Base-by-base conservation (phyloP, 2,888 invertebrate species). In the Linnaemya vulpina region DNA sequence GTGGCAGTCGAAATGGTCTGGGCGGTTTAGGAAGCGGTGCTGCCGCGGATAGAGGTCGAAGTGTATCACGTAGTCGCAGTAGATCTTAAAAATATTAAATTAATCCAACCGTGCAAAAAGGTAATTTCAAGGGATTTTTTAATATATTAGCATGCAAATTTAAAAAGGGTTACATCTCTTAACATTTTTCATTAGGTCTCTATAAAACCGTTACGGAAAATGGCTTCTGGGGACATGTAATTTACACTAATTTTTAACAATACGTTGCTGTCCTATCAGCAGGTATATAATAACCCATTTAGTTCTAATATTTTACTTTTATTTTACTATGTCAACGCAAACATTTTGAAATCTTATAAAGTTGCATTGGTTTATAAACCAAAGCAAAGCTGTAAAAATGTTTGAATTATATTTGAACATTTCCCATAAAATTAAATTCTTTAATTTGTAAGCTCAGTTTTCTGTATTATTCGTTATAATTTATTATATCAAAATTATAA, bases 1-100 rank as follows among this genome's bases (percentile, higher is more conserved):
- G 92, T 10, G 91, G 91, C 67, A 94, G 94, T 43, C 93, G 94
- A 62, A 92, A 92, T 81, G 95, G 95, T 8, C 1, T 85, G 30
- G 70, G 60, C 5, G 74, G 20, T 67, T 20, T 75, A 35, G 74
- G 89, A 55, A 91, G 92, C 4, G 91, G 90, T 53, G 94, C 94
- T 38, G 91, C 91, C 3, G 88, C 84, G 20, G 87, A 83, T 62
- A 93, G 94, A 87, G 90, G 86, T 17, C 86, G 88, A 35, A 88
- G 87, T 78, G 87, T 85, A 46, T 88, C 88, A 15, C 95, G 94
- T 89, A 95, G 94, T 80, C 94, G 94, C 8, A 88, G 88, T 70
- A 86, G 87, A 67, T 86, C 87, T 62, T 88, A 88, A 87, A 10
- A 0, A 22, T 2, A 13, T 30, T 60, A 67, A 49, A 70, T 40